A percentile compares a stretch with the other conserved stretches of the same genome.
These are phyloP conservation scores for Galeopterus variegatus DNA, from an alignment of 2,113 vertebrate genomes.

Conservation along the genomic window DNA sequence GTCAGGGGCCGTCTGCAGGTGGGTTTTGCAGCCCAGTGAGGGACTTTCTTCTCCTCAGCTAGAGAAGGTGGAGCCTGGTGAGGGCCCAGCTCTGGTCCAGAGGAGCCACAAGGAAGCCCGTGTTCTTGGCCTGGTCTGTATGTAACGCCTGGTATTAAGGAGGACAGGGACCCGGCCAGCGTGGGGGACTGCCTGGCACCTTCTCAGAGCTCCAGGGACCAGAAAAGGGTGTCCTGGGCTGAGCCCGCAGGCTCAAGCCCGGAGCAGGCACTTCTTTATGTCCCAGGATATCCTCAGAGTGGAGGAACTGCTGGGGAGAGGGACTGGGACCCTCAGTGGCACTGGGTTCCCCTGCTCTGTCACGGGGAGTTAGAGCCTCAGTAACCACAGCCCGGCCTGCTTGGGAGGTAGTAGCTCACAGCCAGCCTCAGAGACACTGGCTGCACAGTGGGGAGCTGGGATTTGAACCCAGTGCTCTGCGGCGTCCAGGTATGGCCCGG, in stretches of 20 bases:
- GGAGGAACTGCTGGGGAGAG: background rate
- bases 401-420: background rate
- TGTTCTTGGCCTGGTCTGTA: background rate
- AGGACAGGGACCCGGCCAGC: background rate
- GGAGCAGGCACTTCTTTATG: constrained; percentile 60
- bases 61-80: background rate
- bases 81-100: background rate
- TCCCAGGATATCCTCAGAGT: background rate
- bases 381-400: background rate
- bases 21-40: background rate
- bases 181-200: background rate
- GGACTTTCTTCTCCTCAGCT: background rate
- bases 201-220: background rate
- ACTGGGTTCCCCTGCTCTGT: background rate
- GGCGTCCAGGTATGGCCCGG: background rate
- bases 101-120: background rate
- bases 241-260: background rate
- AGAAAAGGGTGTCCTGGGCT: background rate
- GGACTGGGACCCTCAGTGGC: background rate
- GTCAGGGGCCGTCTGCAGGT: background rate
- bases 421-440: background rate
- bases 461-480: background rate
- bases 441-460: background rate
- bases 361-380: background rate
- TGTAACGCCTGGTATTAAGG: background rate